A percentile compares a stretch with the other conserved stretches of the same genome.
Evolutionary conservation across 1,140 invertebrate species (phyloP).

Genomic region (Helicoverpa zea): DNA sequence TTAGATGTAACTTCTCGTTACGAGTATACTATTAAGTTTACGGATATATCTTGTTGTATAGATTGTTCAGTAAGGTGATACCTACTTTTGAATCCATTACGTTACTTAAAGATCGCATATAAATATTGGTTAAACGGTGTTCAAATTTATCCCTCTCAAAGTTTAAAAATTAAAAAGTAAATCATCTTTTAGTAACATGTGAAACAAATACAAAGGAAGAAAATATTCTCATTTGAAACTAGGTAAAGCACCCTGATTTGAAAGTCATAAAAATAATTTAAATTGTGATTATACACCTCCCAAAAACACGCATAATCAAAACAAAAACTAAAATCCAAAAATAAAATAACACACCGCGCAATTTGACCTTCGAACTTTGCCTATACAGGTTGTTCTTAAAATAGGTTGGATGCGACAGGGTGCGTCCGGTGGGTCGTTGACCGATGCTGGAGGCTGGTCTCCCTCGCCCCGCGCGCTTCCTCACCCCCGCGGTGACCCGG

Average conservation of each 20-base stretch:
- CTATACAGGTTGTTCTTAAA: conserved; percentile 77
- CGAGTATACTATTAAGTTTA: not conserved
- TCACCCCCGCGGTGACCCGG: conserved; percentile 70
- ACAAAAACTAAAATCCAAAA: not conserved
- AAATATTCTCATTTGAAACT: no score
- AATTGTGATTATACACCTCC: no score
- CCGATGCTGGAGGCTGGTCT: conserved; percentile 55
- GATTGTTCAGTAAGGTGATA: no score
- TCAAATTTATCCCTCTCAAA: no score
- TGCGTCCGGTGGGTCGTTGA: conserved; percentile 71
- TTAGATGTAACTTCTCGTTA: not conserved
- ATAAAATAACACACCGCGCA: not conserved
- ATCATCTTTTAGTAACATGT: no score
- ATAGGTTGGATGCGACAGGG: conserved; percentile 74
- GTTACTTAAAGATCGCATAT: not conserved
- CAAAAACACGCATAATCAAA: not conserved
- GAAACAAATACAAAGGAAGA: no score
- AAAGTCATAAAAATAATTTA: no score
- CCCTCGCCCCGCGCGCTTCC: conserved; percentile 55
- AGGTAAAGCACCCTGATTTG: no score
- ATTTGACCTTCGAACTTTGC: conserved; percentile 81
- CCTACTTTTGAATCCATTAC: not conserved
- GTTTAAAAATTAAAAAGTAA: no score
- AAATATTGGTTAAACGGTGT: no score
- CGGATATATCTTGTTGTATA: not conserved